These are phyloP conservation scores for Zelleria hepariella DNA, from an alignment of 2,888 invertebrate species.

Conservation along the genomic window DNA sequence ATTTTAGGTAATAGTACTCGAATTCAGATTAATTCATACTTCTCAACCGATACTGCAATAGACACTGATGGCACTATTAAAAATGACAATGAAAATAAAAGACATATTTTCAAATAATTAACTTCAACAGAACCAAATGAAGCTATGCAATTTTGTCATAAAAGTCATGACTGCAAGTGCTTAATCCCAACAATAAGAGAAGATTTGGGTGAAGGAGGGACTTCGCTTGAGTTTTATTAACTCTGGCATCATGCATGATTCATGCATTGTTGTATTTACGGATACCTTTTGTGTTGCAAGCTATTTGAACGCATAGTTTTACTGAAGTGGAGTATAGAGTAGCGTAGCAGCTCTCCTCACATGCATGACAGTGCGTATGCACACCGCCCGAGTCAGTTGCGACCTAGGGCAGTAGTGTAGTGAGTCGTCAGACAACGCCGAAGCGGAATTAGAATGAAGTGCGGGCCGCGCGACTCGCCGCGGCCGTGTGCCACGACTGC, in stretches of 20 bases:
- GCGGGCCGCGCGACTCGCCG: constrained; percentile 50
- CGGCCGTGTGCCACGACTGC: constrained; percentile 73
- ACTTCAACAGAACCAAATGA: too few relatives aligned
- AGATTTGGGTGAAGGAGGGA: not conserved
- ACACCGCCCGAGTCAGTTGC: not conserved
- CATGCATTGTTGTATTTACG: not conserved
- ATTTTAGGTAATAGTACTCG: too few relatives aligned
- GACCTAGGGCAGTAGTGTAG: constrained; percentile 2
- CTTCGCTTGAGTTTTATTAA: not conserved
- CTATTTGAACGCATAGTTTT: not conserved
- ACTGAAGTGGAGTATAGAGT: not conserved
- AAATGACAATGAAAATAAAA: too few relatives aligned
- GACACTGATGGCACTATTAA: too few relatives aligned
- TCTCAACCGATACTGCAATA: too few relatives aligned
- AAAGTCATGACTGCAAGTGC: too few relatives aligned
- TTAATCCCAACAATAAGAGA: not conserved
- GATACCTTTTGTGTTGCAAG: not conserved
- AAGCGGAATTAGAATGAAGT: constrained; percentile 72
- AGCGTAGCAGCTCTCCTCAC: not conserved
- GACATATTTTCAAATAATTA: too few relatives aligned
- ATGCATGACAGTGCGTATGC: not conserved
- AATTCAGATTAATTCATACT: too few relatives aligned
- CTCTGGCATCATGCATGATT: not conserved
- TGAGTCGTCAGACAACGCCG: constrained; percentile 43
- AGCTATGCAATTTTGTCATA: too few relatives aligned